Percentiles rank a stretch among this genome's conserved stretches.
Conservation (phyloP, 2,113 vertebrate species). For the Semnopithecus entellus region DNA sequence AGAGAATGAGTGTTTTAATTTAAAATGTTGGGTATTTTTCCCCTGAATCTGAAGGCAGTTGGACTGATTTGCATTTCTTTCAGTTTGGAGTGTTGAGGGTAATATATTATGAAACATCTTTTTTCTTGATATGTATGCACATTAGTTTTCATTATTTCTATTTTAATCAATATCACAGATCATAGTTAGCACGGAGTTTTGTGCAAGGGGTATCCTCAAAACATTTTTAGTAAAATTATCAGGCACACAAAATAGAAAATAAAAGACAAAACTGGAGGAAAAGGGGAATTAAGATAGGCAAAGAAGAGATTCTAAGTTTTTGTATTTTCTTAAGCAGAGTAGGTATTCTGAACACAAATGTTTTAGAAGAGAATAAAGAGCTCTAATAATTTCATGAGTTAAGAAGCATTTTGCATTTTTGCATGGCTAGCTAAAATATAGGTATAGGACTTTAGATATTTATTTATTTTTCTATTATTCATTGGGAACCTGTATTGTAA, state of each 20-base stretch:
- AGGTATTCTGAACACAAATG: neutral
- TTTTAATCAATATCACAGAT: slow-evolving; percentile 33
- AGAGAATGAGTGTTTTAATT: slow-evolving; percentile 70
- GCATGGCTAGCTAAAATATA: neutral
- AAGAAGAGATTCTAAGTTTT: neutral
- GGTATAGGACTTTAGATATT: neutral
- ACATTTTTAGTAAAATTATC: slow-evolving; percentile 13
- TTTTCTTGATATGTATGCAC: slow-evolving; percentile 16
- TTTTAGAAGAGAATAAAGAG: neutral
- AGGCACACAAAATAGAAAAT: neutral
- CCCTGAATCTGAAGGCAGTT: slow-evolving; percentile 9
- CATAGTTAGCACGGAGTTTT: neutral
- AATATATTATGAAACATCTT: slow-evolving; percentile 28
- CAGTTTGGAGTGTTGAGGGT: slow-evolving; percentile 18
- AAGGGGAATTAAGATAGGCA: neutral
- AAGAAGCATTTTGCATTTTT: neutral
- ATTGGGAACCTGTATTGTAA: neutral
- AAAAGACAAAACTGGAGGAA: neutral
- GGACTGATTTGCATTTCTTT: slow-evolving; percentile 58
- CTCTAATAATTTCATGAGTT: neutral
- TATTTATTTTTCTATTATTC: neutral
- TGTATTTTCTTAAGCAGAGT: neutral
- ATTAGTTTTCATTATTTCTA: slow-evolving; percentile 54
- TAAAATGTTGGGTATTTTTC: neutral
- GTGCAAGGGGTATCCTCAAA: neutral